These are phyloP conservation scores for Agrochola litura DNA, from an alignment of 2,888 invertebrate species.

Conservation along the genomic window DNA sequence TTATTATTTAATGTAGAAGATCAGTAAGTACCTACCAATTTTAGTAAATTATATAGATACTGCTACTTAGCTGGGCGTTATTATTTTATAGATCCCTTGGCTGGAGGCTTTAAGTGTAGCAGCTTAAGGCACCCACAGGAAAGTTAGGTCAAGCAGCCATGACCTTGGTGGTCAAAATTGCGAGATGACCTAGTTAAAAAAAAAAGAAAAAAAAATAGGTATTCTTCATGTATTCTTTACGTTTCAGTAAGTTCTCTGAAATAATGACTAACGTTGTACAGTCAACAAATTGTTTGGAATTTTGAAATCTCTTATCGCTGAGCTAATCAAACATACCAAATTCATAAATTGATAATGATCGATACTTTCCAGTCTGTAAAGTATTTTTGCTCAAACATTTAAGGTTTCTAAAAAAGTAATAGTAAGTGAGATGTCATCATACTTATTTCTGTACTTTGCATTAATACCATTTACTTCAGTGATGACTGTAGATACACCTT, in stretches of 20 bases:
- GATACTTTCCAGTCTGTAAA: neutral
- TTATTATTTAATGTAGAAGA: constrained; percentile 14
- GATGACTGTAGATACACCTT: neutral
- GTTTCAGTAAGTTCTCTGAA: constrained; percentile 43
- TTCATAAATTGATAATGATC: constrained; percentile 20
- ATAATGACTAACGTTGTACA: constrained; percentile 41
- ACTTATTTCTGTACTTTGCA: neutral
- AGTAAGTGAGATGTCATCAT: neutral
- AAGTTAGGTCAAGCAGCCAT: no score
- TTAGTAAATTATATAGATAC: neutral
- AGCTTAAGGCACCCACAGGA: no score
- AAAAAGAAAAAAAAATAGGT: no score
- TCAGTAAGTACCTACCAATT: neutral
- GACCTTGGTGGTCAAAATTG: no score
- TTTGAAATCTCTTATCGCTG: constrained; percentile 34
- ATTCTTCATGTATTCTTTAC: constrained; percentile 5
- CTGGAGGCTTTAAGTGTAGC: no score
- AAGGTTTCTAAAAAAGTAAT: neutral
- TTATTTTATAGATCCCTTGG: no score
- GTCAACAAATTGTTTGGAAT: constrained; percentile 22
- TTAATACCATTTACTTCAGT: neutral
- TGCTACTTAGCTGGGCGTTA: neutral
- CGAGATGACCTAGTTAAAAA: no score
- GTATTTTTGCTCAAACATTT: neutral
- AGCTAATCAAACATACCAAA: constrained; percentile 33